phyloP scores from a whole-genome alignment of 2,113 vertebrate genomes.

The Elephas maximus region DNA sequence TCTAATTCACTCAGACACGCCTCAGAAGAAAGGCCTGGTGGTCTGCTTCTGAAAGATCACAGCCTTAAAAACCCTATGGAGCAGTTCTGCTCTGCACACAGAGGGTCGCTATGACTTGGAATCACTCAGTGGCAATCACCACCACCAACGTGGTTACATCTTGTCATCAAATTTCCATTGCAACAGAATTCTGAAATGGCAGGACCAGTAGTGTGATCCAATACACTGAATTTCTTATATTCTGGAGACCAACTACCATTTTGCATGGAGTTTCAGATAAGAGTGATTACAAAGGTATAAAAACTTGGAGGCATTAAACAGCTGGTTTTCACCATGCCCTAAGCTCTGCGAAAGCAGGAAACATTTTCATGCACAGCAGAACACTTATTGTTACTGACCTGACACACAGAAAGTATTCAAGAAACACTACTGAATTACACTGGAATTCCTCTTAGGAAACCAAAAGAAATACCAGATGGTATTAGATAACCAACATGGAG shows the following conservation, averaged over 20 bases:
- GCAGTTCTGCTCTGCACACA: not conserved
- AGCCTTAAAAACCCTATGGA: not conserved
- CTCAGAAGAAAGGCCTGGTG: not conserved
- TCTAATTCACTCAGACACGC: not conserved
- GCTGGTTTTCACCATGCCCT: not conserved
- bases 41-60: not conserved
- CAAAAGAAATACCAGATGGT: not conserved
- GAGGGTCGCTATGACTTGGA: not conserved
- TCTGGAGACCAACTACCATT: not conserved
- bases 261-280: slow-evolving; percentile 10
- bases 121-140: not conserved
- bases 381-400: not conserved
- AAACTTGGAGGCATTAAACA: not conserved
- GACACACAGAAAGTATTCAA: not conserved
- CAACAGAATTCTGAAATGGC: slow-evolving; percentile 10
- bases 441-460: slow-evolving; percentile 18
- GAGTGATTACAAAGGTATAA: slow-evolving; percentile 17
- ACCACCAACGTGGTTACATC: not conserved
- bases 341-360: not conserved
- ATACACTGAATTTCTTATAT: not conserved
- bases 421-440: slow-evolving; percentile 28
- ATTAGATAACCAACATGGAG: not conserved
- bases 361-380: not conserved
- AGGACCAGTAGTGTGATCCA: slow-evolving; percentile 3
- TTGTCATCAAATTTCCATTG: not conserved